These are phyloP conservation scores for Knipowitschia caucasica DNA, from an alignment of 2,797 vertebrate species.

Conservation along the genomic window DNA sequence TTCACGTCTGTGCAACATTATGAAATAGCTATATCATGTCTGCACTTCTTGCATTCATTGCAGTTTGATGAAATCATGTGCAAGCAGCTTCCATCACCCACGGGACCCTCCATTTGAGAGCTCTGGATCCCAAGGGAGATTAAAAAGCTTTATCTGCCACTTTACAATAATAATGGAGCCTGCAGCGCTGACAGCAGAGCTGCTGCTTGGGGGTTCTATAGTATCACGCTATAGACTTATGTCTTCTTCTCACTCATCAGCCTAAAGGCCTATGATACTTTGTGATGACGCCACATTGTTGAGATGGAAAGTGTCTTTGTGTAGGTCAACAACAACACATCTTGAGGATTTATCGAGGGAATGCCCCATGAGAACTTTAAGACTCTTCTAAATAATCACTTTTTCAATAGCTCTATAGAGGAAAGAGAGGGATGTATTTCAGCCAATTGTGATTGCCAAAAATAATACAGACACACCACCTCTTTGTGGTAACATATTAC, in stretches of 20 bases:
- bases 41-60: constrained; percentile 5
- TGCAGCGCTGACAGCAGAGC: constrained; percentile 25
- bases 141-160: constrained; percentile 31
- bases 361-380: too few relatives aligned
- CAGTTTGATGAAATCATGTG: constrained; percentile 44
- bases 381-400: too few relatives aligned
- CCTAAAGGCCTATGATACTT: neutral
- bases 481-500: too few relatives aligned
- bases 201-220: constrained; percentile 5
- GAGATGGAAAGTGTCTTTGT: neutral
- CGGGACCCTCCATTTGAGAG: constrained; percentile 19
- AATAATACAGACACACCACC: constrained; percentile 52
- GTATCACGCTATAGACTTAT: neutral
- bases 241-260: neutral
- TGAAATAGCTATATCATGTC: constrained; percentile 29
- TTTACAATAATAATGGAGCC: constrained; percentile 40
- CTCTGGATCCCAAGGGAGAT: constrained; percentile 20
- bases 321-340: too few relatives aligned
- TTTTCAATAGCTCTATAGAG: constrained; percentile 36
- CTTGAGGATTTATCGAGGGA: too few relatives aligned
- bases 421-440: constrained; percentile 38
- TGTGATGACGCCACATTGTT: neutral
- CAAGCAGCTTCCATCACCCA: constrained; percentile 15
- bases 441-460: constrained; percentile 45
- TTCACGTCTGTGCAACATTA: constrained; percentile 15